phyloP scores from a whole-genome alignment of 2,113 vertebrate genomes.

The Tretioscincus oriximinensis region DNA sequence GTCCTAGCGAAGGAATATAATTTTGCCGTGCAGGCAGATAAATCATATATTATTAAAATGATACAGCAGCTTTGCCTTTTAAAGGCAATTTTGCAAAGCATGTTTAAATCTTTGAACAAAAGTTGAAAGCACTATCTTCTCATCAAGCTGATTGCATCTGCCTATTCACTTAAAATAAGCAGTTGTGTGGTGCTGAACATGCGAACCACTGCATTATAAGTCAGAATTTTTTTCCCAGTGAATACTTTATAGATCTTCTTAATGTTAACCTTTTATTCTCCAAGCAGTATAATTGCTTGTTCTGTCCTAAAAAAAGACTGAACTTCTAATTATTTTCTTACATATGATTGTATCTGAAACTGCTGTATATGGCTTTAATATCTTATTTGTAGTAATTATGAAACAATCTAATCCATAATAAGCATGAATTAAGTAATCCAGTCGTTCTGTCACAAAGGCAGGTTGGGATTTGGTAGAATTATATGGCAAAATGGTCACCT shows the following conservation, averaged over 20 bases:
- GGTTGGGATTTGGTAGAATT: no score
- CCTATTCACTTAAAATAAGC: conserved; percentile 52
- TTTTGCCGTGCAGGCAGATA: conserved; percentile 21
- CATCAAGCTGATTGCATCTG: conserved; percentile 52
- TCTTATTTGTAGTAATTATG: not conserved
- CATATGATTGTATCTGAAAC: not conserved
- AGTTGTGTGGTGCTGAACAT: conserved; percentile 33
- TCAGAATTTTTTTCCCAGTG: conserved; percentile 47
- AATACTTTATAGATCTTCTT: conserved; percentile 49
- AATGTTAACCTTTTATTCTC: conserved; percentile 27
- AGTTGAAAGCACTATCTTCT: conserved; percentile 48
- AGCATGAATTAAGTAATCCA: no score
- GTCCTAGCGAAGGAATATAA: not conserved
- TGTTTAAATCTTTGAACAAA: conserved; percentile 49
- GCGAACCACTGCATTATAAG: conserved; percentile 45
- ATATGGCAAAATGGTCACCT: no score
- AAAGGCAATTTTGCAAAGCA: conserved; percentile 40
- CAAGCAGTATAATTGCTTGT: conserved; percentile 16
- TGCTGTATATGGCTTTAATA: not conserved
- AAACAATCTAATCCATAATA: not conserved
- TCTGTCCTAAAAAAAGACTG: conserved; percentile 21
- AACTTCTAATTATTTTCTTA: not conserved
- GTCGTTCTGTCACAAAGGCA: no score
- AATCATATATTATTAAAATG: conserved; percentile 44
- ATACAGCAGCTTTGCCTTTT: conserved; percentile 21